Conservation (phyloP, 2,888 invertebrate genomes). For the Eupithecia subumbrata region DNA sequence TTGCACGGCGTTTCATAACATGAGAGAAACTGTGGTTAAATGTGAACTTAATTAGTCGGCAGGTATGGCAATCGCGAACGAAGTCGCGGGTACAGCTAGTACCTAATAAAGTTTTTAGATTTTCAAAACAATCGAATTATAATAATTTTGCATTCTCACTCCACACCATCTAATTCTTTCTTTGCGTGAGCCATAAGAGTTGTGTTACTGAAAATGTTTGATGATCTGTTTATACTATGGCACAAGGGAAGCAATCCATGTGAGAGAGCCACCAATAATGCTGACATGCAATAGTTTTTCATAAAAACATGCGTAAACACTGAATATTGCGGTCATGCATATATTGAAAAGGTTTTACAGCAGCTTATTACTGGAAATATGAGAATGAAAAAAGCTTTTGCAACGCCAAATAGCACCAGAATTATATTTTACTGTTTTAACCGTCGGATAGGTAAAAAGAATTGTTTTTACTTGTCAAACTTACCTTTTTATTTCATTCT, state of each 20-base stretch:
- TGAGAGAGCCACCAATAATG: constrained; percentile 38
- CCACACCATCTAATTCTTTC: too few relatives aligned
- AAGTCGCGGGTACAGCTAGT: too few relatives aligned
- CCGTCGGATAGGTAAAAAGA: too few relatives aligned
- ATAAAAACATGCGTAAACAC: constrained; percentile 41
- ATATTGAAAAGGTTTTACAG: constrained; percentile 8
- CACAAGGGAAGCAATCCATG: constrained; percentile 37
- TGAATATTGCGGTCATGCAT: constrained; percentile 13
- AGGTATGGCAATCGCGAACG: too few relatives aligned
- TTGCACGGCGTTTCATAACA: too few relatives aligned
- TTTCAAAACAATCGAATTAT: too few relatives aligned
- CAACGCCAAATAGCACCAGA: neutral
- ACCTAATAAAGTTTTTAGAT: too few relatives aligned
- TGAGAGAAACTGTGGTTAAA: too few relatives aligned
- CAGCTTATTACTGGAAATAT: neutral
- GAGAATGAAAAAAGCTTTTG: neutral
- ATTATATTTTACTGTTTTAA: neutral
- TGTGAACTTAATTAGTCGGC: too few relatives aligned
- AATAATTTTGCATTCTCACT: too few relatives aligned
- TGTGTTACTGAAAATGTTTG: constrained; percentile 6
- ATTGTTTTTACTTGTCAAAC: too few relatives aligned
- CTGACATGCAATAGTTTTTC: constrained; percentile 44
- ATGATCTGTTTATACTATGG: constrained; percentile 21
- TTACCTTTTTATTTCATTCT: too few relatives aligned
- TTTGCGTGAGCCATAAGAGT: neutral